Base-by-base conservation (phyloP, 1,140 invertebrate species). In the Microplitis demolitor region DNA sequence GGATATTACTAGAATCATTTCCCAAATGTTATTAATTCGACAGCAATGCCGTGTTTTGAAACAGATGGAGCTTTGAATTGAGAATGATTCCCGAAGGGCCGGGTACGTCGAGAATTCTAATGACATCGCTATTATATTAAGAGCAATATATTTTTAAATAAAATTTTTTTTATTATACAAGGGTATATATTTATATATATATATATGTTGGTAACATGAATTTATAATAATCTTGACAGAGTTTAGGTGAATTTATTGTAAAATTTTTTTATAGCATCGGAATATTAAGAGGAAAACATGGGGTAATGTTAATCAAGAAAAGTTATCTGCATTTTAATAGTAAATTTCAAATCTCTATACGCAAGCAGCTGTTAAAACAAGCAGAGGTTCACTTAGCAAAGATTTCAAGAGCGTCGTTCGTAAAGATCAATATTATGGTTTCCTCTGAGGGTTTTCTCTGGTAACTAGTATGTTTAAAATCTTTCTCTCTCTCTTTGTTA, bases 401-500 rank as follows among this genome's bases (percentile, higher is more conserved):
- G 58, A 62, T 62, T 62, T 62, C 33, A 62, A 62, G 31, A 13
- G 60, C 60, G 13, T 37, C 60, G n/a, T 14, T 33, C 16, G 31
- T 37, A 35, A 62, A 62, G 33, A 62, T 62, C 60, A 62, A 62
- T 62, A 62, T 62, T 62, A 62, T 62, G 33, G 14, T 62, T 35
- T n/a, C 11, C 33, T 31, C 51, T 11, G 4, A 54, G 31, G 56
- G 14, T 24, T 58, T 31, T 16, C 56, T 33, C 56, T 3, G 24
- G 8, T 31, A 24, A 58, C 14, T 58, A 24, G 56, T 24, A 33
- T 58, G 24, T 58, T 58, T 34, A 31, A 58, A 58, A 24, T 58
- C 56, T 3, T 1, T 24, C 24, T 24, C 24, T 24, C 24, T 24
- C 24, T 24, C 24, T 24, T 24, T 58, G 9, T 24, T 58, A 24